Evolutionary conservation across 1,140 invertebrate species (phyloP), one percentile per base, ranked within the genome.

Genomic region (Littorina saxatilis): DNA sequence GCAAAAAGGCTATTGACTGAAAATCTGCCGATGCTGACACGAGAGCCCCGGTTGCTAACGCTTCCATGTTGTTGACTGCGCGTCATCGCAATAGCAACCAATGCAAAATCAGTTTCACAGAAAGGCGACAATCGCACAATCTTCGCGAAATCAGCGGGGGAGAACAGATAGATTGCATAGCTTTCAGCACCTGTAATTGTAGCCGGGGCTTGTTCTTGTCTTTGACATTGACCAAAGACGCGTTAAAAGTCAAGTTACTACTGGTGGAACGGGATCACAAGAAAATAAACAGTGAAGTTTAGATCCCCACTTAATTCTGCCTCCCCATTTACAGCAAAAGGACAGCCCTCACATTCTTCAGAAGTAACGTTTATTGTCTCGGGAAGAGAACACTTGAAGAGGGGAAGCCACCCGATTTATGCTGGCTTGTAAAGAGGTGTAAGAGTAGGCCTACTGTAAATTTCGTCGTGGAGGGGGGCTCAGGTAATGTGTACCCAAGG

Each of bases 31-130:
- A 52, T 50, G 43, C n/a, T 20, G 29, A 29, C 29, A 11, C 50
- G 15, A 29, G 7, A 43, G 20, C 0, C 11, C 17, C 27, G 35
- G 76, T 78, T 78, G 76, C 76, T 63, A 78, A 40, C 17, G 76
- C 76, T 27, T 78, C 76, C 76, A 78, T 78, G 27, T 78, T 78
- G 76, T 78, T 78, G 76, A 78, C 29, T 17, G 13, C 29, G 76
- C 76, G 76, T 78, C 76, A 78, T 43, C 23, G 55, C 55, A 78
- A 78, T 78, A 66, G 76, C 76, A 78, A 78, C 70, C 55, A 9
- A 43, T 7, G 9, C 55, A 40, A 7, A 78, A 32, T 63, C 76
- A n/a, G 55, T 78, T 78, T 63, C 55, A 78, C 4, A 37, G 39
- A 58, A 20, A 40, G 40, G 29, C 35, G 32, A 17, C 29, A n/a